Evolutionary conservation across 2,888 invertebrate species (phyloP), one percentile per base, ranked within the genome.

Genomic region (Leptinotarsa haldemani): DNA sequence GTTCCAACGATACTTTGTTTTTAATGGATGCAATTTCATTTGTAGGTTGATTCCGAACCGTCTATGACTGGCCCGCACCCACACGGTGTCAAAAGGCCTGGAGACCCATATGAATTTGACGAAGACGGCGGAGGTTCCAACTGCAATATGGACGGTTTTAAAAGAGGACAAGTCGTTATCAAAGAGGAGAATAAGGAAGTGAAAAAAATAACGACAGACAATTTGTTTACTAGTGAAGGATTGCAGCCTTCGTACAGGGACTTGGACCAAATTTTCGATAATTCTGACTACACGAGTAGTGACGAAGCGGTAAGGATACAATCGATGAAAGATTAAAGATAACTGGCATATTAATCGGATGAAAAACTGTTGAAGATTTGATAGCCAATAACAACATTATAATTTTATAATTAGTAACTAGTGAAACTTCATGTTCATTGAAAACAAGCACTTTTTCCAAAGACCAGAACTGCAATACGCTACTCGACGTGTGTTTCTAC

Each of bases 251-350:
- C 95, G 61, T 92, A 94, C 81, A 94, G 94, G 85, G 98, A 98
- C 89, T 91, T 98, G 81, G 97, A 98, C 84, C 95, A 97, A 87
- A 94, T 98, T 84, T 98, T 98, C 89, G 96, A 96, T 86, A 95
- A 96, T 86, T 95, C 95, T 0, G 95, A 95, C 88, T 94, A 95
- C 84, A 95, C 95, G 74, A 95, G 95, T 85, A 94, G 94, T 84
- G 96, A 96, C 88, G 96, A 96, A 90, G 92, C 94, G 87, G 95
- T 95, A 90, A 92, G 91, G 89, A 4, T 40, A n/a, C 3, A 40
- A 9, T 40, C 3, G 40, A 40, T 40, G 40, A 40, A 40, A 40
- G 2, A 40, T 40, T 40, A 1, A 40, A 40, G 9, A 9, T 40
- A 9, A 40, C 40, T 40, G 40, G 40, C 9, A 9, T 7, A 40